Evolutionary conservation across 2,888 invertebrate genomes (phyloP).

Genomic region (Ophraella communa): DNA sequence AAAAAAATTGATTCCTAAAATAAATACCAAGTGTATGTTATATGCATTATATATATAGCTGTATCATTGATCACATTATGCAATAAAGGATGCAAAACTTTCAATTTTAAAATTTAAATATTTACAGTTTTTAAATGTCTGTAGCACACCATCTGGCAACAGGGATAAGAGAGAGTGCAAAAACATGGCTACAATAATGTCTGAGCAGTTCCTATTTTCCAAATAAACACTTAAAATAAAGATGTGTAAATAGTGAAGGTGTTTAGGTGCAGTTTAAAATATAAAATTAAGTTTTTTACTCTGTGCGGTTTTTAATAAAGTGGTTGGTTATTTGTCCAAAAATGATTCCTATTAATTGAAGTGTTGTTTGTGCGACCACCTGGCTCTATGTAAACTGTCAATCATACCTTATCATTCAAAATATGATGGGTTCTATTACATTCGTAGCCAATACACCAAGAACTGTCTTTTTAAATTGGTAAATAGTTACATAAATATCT

Average conservation of each 20-base stretch:
- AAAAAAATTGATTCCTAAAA: not conserved
- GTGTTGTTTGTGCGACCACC: constrained; percentile 55
- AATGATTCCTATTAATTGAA: constrained; percentile 40
- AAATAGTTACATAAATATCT: constrained; percentile 38
- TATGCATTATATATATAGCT: not conserved
- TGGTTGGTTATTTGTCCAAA: constrained; percentile 2
- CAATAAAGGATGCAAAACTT: not conserved
- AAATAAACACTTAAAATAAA: constrained; percentile 11
- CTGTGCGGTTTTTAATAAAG: not conserved
- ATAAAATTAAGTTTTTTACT: not conserved
- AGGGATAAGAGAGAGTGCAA: constrained; percentile 8
- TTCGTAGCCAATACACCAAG: constrained; percentile 46
- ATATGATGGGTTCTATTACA: constrained; percentile 51
- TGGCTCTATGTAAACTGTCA: constrained; percentile 53
- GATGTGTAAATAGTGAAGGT: constrained; percentile 15
- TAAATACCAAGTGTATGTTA: not conserved
- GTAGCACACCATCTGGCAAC: not conserved
- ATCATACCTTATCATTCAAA: constrained; percentile 51
- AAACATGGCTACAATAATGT: constrained; percentile 23
- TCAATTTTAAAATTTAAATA: not conserved
- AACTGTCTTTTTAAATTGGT: constrained; percentile 50
- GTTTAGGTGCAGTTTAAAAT: not conserved
- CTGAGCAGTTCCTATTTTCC: constrained; percentile 10
- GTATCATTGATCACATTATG: not conserved
- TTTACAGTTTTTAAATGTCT: constrained; percentile 3